Evolutionary conservation across 2,797 vertebrate species (phyloP), one percentile per base, ranked within the genome.

Genomic region (Notamacropus eugenii): DNA sequence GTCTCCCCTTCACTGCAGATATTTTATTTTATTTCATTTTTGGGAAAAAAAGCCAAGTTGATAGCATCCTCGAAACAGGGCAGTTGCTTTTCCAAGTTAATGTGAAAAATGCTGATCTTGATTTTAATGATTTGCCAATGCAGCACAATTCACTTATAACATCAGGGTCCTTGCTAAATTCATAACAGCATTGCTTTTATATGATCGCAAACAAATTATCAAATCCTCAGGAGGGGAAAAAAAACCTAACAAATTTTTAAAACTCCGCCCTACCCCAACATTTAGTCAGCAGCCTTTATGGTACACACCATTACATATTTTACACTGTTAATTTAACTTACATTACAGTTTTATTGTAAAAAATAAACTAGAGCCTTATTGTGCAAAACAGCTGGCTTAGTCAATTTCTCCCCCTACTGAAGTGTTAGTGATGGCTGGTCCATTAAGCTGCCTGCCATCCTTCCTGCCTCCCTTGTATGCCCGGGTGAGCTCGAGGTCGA

Each of bases 71-170:
- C 90, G 95, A 90, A 95, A 95, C n/a, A 92, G 54, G 91, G 92
- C 94, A 95, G 93, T 2, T 50, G 31, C 95, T 97, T 98, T 95
- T 93, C 97, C 96, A 92, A 95, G 97, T 97, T 98, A 98, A 98
- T 98, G 97, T 98, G 98, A 98, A 98, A 98, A 98, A 97, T 92
- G 98, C 98, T 98, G 97, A 98, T 98, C 97, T 98, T 93, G 95
- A 98, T 97, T 97, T 98, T 98, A 98, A 98, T 98, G 97, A 96
- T 96, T 96, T 98, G 98, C 98, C 98, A 98, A 97, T 97, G 98
- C 97, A 98, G 98, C 98, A 98, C 98, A 98, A 98, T 98, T 98
- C 98, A 97, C 97, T 98, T 95, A 95, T 92, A 97, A 95, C 97
- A 97, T 98, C 98, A 97, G 98, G 98, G 97, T 95, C 96, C 98